phyloP scores from a whole-genome alignment of 2,113 vertebrate genomes.

The mouse (Mus musculus) region GRCm39 chr6:147402001-147402500 shows the following conservation, averaged over 20 bases:
- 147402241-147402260: conserved; percentile 25
- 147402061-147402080: not conserved
- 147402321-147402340: conserved; percentile 59
- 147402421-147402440: conserved; percentile 10
- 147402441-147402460: not conserved
- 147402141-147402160: conserved; percentile 26
- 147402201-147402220: conserved; percentile 64
- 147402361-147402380: conserved; percentile 47
- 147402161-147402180: conserved; percentile 59
- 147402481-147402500: not conserved
- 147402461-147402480: not conserved
- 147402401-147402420: conserved; percentile 30
- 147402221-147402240: conserved; percentile 70
- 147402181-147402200: conserved; percentile 66
- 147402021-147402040: not conserved
- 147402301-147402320: conserved; percentile 40
- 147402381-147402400: not conserved
- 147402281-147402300: conserved; percentile 61
- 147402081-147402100: conserved; percentile 20
- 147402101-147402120: not conserved
- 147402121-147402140: conserved; percentile 39
- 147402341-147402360: not conserved
- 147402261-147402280: conserved; percentile 44
- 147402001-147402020: not conserved
- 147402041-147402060: not conserved